Percentiles rank a stretch among this genome's conserved stretches.
phyloP scores from a whole-genome alignment of 2,797 vertebrate species.

The Gymnodraco acuticeps region DNA sequence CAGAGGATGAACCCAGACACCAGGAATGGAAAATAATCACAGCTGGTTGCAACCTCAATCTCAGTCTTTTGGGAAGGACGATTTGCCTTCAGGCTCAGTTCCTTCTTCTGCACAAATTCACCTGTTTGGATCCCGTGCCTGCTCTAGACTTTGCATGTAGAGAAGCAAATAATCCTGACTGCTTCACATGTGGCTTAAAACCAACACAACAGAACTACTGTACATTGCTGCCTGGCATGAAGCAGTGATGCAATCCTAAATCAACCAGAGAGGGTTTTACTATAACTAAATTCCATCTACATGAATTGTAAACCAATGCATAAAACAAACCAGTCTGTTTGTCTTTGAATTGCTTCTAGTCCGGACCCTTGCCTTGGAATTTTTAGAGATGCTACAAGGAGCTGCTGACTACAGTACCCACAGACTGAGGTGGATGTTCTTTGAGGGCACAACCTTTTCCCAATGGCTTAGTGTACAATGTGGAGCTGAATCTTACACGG shows the following conservation, averaged over 20 bases:
- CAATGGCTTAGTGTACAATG: neutral
- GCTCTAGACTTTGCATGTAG: neutral
- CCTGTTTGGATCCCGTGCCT: neutral
- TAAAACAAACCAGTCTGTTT: neutral
- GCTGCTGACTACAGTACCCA: conserved; percentile 11
- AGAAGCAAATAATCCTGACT: neutral
- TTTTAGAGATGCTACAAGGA: neutral
- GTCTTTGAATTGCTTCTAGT: conserved; percentile 6
- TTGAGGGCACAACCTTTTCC: neutral
- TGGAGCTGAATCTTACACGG: conserved; percentile 2
- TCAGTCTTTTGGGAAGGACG: neutral
- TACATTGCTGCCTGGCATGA: neutral
- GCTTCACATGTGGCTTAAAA: conserved; percentile 3
- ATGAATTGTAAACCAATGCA: neutral
- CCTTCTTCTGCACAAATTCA: conserved; percentile 4
- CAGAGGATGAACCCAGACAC: conserved; percentile 4
- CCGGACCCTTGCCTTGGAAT: neutral
- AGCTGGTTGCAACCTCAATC: neutral
- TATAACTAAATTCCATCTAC: neutral
- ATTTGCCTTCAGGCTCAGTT: neutral
- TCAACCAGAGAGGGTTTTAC: neutral
- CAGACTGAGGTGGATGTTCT: neutral
- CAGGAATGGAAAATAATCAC: neutral
- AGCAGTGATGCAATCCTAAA: neutral
- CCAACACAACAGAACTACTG: neutral